Base-by-base conservation (phyloP, 2,797 vertebrate genomes). In the Crenuchus spilurus region DNA sequence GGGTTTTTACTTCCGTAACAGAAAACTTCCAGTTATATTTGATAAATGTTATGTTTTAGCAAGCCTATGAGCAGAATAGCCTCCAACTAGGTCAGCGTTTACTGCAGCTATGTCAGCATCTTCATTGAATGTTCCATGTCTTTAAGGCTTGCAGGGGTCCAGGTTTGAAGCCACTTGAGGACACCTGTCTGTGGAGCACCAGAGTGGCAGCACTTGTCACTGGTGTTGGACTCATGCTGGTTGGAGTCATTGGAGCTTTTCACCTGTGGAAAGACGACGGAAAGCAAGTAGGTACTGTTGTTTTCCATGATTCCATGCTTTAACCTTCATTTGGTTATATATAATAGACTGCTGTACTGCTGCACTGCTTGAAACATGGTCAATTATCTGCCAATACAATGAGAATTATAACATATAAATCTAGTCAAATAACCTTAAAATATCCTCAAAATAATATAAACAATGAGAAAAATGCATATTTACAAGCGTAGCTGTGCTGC, bases 261-360 rank as follows among this genome's bases (percentile, higher is more conserved):
- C 95, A 94, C 91, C 93, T 95, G 87, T 96, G 95, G 96, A 98
- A 96, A 88, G 90, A 85, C 79, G 91, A 86, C 3, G 92, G 95
- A 82, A 92, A 87, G 87, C 94, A 96, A 83, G 95, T 96, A 93
- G 94, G 96, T 80, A 67, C 78, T 60, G 95, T 95, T 77, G 72
- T 76, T 60, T n/a, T n/a, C n/a, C n/a, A n/a, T n/a, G n/a, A n/a
- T n/a, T n/a, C n/a, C n/a, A n/a, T n/a, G n/a, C n/a, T n/a, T n/a
- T n/a, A n/a, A n/a, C n/a, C n/a, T n/a, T n/a, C n/a, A n/a, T n/a
- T n/a, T n/a, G n/a, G n/a, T n/a, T n/a, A n/a, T n/a, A n/a, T n/a
- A n/a, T n/a, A n/a, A n/a, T n/a, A n/a, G n/a, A n/a, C n/a, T n/a
- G n/a, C n/a, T n/a, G n/a, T n/a, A n/a, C n/a, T n/a, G n/a, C n/a